Percentiles rank a stretch among this genome's conserved stretches.
phyloP scores from a whole-genome alignment of 1,140 invertebrate genomes.

The Pachyrhynchus sulphureomaculatus region DNA sequence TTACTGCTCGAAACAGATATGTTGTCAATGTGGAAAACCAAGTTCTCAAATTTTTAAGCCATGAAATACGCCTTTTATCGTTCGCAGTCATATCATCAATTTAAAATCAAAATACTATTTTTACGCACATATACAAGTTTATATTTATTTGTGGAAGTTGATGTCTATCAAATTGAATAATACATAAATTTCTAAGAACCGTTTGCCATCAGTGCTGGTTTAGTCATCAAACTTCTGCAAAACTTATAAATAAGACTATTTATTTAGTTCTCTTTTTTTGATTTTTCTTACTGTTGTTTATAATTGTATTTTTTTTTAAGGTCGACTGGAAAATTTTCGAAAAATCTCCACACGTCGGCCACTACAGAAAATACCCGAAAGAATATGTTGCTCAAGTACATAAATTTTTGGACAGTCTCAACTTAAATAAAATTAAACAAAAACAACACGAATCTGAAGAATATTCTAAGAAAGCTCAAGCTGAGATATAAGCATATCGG shows the following conservation, averaged over 20 bases:
- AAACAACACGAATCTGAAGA: slow-evolving; percentile 2
- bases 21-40: no score
- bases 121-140: no score
- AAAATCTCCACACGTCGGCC: slow-evolving; percentile 80
- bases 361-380: slow-evolving; percentile 74
- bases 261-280: background rate
- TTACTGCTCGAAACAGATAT: no score
- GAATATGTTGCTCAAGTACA: slow-evolving; percentile 65
- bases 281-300: background rate
- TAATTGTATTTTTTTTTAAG: slow-evolving; percentile 36
- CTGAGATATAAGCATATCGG: background rate
- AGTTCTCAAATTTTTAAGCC: no score
- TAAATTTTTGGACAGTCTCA: slow-evolving; percentile 32
- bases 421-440: slow-evolving; percentile 3
- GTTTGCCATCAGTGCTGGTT: no score
- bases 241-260: background rate
- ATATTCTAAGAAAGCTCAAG: background rate
- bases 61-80: no score
- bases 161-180: no score
- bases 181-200: no score
- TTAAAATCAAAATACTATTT: no score
- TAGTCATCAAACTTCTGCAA: no score
- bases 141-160: no score
- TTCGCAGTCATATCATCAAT: no score
- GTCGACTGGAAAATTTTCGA: slow-evolving; percentile 79